These are phyloP conservation scores for Pelobates fuscus DNA, from an alignment of 2,113 vertebrate species.

Conservation along the genomic window DNA sequence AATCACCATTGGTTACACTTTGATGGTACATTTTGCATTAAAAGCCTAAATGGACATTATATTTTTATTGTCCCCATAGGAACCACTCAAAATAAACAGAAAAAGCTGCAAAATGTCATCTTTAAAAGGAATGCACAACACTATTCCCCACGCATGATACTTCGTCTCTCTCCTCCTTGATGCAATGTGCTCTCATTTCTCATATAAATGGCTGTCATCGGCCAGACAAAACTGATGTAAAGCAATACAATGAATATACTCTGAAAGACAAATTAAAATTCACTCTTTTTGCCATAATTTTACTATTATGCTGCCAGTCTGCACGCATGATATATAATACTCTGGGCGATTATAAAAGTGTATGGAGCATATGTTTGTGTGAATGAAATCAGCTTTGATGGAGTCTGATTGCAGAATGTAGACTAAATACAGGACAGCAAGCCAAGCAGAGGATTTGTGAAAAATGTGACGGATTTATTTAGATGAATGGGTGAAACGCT, in stretches of 20 bases:
- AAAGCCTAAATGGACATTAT: not conserved
- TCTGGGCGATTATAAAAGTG: slow-evolving; percentile 18
- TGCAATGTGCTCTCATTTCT: not conserved
- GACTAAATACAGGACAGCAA: too few species aligned
- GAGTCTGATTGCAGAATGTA: slow-evolving; percentile 10
- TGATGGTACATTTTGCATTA: not conserved
- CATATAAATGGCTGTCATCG: not conserved
- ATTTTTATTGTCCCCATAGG: not conserved
- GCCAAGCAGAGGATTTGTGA: too few species aligned
- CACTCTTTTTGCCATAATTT: slow-evolving; percentile 19
- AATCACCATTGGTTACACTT: not conserved
- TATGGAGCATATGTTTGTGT: slow-evolving; percentile 24
- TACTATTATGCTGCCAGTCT: not conserved
- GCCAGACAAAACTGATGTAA: not conserved
- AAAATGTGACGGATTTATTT: too few species aligned
- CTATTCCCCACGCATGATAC: not conserved
- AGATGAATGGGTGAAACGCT: too few species aligned
- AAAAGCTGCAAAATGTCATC: not conserved
- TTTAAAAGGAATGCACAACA: not conserved
- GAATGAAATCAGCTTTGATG: not conserved
- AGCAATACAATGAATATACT: slow-evolving; percentile 3
- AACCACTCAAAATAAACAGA: not conserved
- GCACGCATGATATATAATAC: slow-evolving; percentile 13
- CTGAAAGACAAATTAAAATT: slow-evolving; percentile 23
- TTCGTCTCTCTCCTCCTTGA: not conserved